Conservation (phyloP, 1,140 invertebrate species). For the Drosophila lowei region DNA sequence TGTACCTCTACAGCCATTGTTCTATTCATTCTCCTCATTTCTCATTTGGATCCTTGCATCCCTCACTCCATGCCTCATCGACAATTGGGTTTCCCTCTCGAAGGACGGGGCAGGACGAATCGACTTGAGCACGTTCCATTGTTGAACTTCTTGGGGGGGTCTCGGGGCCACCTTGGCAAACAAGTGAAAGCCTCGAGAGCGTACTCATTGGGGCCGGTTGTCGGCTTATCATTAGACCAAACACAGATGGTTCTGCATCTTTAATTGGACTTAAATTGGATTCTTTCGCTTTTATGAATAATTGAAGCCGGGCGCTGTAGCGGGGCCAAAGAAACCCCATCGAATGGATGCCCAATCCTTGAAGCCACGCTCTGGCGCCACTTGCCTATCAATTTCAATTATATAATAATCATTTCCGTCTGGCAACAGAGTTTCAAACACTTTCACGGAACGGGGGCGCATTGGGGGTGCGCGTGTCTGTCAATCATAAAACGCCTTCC, state of each 20-base stretch:
- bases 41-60: background rate
- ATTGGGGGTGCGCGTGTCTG: slow-evolving; percentile 31
- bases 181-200: slow-evolving; percentile 29
- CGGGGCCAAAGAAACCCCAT: slow-evolving; percentile 39
- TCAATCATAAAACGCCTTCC: slow-evolving; percentile 64
- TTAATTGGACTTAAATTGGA: slow-evolving; percentile 76
- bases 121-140: slow-evolving; percentile 65
- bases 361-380: background rate
- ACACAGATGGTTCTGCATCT: slow-evolving; percentile 73
- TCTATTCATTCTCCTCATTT: background rate
- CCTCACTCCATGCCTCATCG: background rate
- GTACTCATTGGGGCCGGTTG: slow-evolving; percentile 25
- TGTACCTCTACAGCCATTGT: background rate
- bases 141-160: slow-evolving; percentile 24
- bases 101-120: slow-evolving; percentile 22
- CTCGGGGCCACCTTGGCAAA: slow-evolving; percentile 5
- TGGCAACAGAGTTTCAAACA: slow-evolving; percentile 35
- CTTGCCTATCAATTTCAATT: slow-evolving; percentile 78
- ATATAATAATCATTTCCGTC: slow-evolving; percentile 79
- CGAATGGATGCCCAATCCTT: slow-evolving; percentile 1
- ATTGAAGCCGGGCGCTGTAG: slow-evolving; percentile 45
- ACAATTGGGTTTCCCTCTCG: slow-evolving; percentile 17
- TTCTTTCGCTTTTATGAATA: slow-evolving; percentile 58
- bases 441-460: too few relatives aligned
- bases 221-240: slow-evolving; percentile 55